Conservation (phyloP, 2,797 vertebrate genomes). For the Myotis planiceps region DNA sequence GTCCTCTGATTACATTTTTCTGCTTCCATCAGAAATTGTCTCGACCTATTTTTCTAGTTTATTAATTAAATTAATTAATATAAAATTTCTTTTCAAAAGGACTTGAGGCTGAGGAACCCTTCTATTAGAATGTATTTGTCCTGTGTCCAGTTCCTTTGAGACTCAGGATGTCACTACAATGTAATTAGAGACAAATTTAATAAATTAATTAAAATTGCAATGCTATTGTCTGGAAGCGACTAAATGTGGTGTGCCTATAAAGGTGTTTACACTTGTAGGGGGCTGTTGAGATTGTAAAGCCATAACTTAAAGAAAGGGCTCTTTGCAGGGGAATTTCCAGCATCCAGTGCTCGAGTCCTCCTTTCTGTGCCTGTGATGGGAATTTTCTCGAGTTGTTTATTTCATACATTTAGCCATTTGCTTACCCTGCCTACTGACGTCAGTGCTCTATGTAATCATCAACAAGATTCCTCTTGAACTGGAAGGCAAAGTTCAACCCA, state of each 20-base stretch:
- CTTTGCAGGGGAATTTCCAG: not conserved
- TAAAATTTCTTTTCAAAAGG: not conserved
- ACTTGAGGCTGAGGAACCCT: not conserved
- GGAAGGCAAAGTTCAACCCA: slow-evolving; percentile 40
- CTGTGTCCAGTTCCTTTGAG: not conserved
- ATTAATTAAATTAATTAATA: slow-evolving; percentile 25
- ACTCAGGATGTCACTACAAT: slow-evolving; percentile 14
- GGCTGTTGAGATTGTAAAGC: not conserved
- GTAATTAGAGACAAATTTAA: slow-evolving; percentile 51
- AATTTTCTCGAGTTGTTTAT: not conserved
- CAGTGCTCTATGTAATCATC: not conserved
- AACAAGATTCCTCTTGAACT: not conserved
- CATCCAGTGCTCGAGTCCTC: not conserved
- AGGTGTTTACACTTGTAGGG: not conserved
- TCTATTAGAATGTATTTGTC: not conserved
- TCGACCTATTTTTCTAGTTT: not conserved
- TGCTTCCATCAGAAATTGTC: not conserved
- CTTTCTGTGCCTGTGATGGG: accelerated
- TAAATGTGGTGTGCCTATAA: not conserved
- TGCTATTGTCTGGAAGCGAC: slow-evolving; percentile 25
- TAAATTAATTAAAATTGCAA: slow-evolving; percentile 38
- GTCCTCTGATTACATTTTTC: not conserved
- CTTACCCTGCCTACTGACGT: not conserved
- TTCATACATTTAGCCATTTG: not conserved
- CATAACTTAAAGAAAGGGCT: not conserved